phyloP scores from a whole-genome alignment of 2,888 invertebrate genomes.

The Sicus ferrugineus region DNA sequence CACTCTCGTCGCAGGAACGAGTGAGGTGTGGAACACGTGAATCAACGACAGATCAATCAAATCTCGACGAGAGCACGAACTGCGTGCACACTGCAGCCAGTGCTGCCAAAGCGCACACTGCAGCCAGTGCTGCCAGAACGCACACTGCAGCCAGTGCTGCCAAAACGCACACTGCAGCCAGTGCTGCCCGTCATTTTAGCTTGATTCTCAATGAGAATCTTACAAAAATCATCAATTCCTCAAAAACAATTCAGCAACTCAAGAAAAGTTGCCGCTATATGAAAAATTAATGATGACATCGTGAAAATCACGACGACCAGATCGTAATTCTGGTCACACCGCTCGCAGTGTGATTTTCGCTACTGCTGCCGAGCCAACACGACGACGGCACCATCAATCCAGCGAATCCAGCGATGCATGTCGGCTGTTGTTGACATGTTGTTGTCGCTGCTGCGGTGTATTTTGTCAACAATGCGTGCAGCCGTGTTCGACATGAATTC shows the following conservation, averaged over 20 bases:
- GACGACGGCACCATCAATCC: not conserved
- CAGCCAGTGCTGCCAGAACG: no score
- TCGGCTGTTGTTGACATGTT: not conserved
- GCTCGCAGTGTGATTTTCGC: not conserved
- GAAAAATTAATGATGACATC: no score
- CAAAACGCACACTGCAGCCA: no score
- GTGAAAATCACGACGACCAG: no score
- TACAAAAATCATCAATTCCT: no score
- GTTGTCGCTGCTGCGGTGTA: constrained; percentile 22
- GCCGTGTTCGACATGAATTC: constrained; percentile 37
- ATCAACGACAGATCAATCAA: constrained; percentile 29
- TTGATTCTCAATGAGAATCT: no score
- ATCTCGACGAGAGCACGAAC: not conserved
- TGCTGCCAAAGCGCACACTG: no score
- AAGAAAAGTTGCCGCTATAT: no score
- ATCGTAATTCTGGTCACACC: no score
- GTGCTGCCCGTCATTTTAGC: no score
- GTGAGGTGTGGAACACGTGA: constrained; percentile 4
- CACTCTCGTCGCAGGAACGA: not conserved
- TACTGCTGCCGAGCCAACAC: not conserved
- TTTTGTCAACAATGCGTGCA: constrained; percentile 38
- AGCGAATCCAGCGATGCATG: not conserved
- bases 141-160: not conserved
- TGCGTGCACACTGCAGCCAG: not conserved
- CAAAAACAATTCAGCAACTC: no score